Percentiles rank a stretch among this genome's conserved stretches.
Evolutionary conservation across 2,888 invertebrate genomes (phyloP).

Genomic region (Perizoma flavofasciatum): DNA sequence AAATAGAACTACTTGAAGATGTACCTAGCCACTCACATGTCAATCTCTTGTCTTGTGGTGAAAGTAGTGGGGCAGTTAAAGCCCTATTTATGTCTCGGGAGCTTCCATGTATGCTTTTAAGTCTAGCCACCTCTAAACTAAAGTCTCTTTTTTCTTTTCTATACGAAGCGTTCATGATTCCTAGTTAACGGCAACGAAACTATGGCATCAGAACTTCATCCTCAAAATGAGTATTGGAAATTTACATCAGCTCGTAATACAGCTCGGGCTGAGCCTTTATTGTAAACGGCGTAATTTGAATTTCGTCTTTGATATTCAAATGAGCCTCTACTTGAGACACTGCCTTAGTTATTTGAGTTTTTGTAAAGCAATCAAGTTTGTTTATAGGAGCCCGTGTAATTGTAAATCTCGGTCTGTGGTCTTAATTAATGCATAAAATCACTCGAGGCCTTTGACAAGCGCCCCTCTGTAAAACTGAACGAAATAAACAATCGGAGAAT

Average conservation of each 20-base stretch:
- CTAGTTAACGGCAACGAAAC: slow-evolving; percentile 61
- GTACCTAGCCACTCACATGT: too few relatives aligned
- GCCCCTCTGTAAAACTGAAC: slow-evolving; percentile 55
- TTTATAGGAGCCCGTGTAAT: slow-evolving; percentile 80
- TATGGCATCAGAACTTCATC: slow-evolving; percentile 77
- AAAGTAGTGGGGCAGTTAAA: too few relatives aligned
- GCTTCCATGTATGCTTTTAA: too few relatives aligned
- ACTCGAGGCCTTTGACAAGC: slow-evolving; percentile 66
- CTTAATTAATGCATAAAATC: slow-evolving; percentile 80
- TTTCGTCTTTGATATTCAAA: slow-evolving; percentile 84
- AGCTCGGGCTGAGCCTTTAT: slow-evolving; percentile 79
- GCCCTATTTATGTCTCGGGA: too few relatives aligned
- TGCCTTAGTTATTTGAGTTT: slow-evolving; percentile 84
- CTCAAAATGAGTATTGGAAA: slow-evolving; percentile 83
- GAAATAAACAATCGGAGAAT: slow-evolving; percentile 60
- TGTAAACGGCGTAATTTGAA: slow-evolving; percentile 84
- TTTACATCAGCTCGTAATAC: slow-evolving; percentile 83
- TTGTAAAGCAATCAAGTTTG: slow-evolving; percentile 84
- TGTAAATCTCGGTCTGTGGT: slow-evolving; percentile 81
- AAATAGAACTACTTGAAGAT: too few relatives aligned
- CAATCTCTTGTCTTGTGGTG: too few relatives aligned
- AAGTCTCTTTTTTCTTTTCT: slow-evolving; percentile 2
- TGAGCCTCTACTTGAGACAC: slow-evolving; percentile 83
- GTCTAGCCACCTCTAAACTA: neutral
- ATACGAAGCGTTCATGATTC: slow-evolving; percentile 15